A percentile compares a stretch with the other conserved stretches of the same genome.
phyloP scores from a whole-genome alignment of 2,888 invertebrate genomes.

The Cosmorhoe ocellata region DNA sequence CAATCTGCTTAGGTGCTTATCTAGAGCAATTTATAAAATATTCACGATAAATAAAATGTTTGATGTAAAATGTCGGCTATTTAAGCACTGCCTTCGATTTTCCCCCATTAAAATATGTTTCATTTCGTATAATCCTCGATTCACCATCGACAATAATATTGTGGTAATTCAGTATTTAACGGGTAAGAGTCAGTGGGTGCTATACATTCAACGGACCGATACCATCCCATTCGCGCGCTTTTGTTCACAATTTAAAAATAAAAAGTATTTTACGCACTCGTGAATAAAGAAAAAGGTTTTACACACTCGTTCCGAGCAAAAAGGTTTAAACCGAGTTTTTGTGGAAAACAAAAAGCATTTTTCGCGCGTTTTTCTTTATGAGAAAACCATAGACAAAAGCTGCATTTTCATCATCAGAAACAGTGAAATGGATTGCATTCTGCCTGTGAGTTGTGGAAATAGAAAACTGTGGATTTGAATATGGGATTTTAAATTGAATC shows the following conservation, averaged over 20 bases:
- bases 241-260: conserved; percentile 25
- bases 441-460: conserved; percentile 10
- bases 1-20: no score
- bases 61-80: no score
- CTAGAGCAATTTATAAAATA: no score
- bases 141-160: conserved; percentile 23
- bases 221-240: conserved; percentile 42
- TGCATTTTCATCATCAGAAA: conserved; percentile 10
- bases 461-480: conserved; percentile 8
- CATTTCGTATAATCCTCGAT: conserved; percentile 20
- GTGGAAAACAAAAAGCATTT: conserved; percentile 6
- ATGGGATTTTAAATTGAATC: conserved; percentile 14
- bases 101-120: conserved; percentile 19
- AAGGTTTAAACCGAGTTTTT: conserved; percentile 18
- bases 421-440: conserved; percentile 22
- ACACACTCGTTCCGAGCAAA: conserved; percentile 6
- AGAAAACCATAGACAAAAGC: conserved; percentile 5
- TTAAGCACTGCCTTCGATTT: conserved; percentile 11
- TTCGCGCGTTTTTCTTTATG: conserved; percentile 7
- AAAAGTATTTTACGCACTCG: conserved; percentile 23
- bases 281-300: conserved; percentile 22
- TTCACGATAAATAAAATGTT: no score
- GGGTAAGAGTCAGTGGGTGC: conserved; percentile 38
- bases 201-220: conserved; percentile 44
- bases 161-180: conserved; percentile 46